A percentile compares a stretch with the other conserved stretches of the same genome.
These are phyloP conservation scores for Ferdinandea cuprea DNA, from an alignment of 2,888 invertebrate species.

Conservation along the genomic window DNA sequence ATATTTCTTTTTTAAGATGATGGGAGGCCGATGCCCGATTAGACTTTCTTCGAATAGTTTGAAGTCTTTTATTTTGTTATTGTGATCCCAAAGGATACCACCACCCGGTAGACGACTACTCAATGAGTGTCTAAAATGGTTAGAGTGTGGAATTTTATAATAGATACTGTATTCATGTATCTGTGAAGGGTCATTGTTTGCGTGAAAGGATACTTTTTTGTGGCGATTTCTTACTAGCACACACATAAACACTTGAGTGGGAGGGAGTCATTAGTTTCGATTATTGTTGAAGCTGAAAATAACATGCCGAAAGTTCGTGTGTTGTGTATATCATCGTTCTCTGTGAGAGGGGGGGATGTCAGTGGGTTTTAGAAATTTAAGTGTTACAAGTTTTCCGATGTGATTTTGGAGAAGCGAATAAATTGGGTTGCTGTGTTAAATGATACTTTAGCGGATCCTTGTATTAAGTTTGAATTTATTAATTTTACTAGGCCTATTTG, in stretches of 20 bases:
- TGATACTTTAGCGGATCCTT: conserved; percentile 45
- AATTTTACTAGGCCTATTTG: conserved; percentile 51
- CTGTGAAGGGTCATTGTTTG: conserved; percentile 29
- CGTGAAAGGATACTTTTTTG: conserved; percentile 4
- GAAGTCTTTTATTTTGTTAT: not conserved
- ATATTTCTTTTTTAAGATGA: not conserved
- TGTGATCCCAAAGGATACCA: conserved; percentile 33
- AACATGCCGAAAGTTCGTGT: conserved; percentile 52
- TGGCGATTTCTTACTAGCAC: conserved; percentile 24
- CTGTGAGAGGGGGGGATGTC: conserved; percentile 31
- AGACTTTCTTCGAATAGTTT: conserved; percentile 9
- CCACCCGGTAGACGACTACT: conserved; percentile 19
- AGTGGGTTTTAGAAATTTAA: conserved; percentile 30
- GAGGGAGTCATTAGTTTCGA: conserved; percentile 70
- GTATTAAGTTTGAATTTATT: conserved; percentile 59
- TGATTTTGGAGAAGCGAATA: conserved; percentile 25
- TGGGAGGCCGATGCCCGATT: not conserved
- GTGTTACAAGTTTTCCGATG: conserved; percentile 49
- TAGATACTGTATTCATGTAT: conserved; percentile 41
- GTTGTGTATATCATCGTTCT: conserved; percentile 7
- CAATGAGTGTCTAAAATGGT: conserved; percentile 44
- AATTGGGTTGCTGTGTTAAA: conserved; percentile 29
- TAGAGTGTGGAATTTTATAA: conserved; percentile 59
- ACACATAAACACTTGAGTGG: conserved; percentile 14
- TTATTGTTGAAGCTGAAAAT: conserved; percentile 66